Evolutionary conservation across 2,113 vertebrate species (phyloP).

Genomic region (Sebastes fasciatus): DNA sequence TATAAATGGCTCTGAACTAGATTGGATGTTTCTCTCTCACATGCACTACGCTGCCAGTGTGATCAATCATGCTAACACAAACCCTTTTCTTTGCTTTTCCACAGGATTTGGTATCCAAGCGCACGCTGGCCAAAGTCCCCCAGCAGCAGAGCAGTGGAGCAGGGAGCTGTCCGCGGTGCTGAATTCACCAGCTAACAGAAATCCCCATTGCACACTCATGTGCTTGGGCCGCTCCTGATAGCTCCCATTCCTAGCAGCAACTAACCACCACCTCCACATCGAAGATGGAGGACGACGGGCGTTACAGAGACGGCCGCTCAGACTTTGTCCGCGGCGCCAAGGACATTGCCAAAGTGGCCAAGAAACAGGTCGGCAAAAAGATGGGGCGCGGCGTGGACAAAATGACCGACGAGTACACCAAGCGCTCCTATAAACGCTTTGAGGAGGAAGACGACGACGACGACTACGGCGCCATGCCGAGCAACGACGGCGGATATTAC

Average conservation of each 20-base stretch:
- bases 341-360: conserved; percentile 97
- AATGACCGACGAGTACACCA: conserved; percentile 93
- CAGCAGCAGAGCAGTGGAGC: conserved; percentile 39
- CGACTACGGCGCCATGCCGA: conserved; percentile 82
- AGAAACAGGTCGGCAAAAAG: conserved; percentile 94
- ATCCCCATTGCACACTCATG: conserved; percentile 69
- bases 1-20: conserved; percentile 20
- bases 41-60: background rate
- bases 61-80: conserved; percentile 33
- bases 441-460: conserved; percentile 96
- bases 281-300: conserved; percentile 90
- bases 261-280: conserved; percentile 43
- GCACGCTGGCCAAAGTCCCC: conserved; percentile 6
- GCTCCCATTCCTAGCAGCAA: conserved; percentile 51
- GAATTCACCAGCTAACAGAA: conserved; percentile 58
- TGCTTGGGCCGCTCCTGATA: conserved; percentile 73
- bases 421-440: conserved; percentile 93
- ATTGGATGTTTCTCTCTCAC: background rate
- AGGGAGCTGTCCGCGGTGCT: conserved; percentile 70
- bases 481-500: conserved; percentile 85
- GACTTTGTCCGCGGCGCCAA: conserved; percentile 98
- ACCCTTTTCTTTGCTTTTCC: conserved; percentile 18
- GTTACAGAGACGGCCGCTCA: conserved; percentile 89
- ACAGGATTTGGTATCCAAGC: conserved; percentile 42
- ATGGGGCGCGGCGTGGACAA: conserved; percentile 91